Base-by-base conservation (phyloP, 2,113 vertebrate species). In the Vanacampus margaritifer region DNA sequence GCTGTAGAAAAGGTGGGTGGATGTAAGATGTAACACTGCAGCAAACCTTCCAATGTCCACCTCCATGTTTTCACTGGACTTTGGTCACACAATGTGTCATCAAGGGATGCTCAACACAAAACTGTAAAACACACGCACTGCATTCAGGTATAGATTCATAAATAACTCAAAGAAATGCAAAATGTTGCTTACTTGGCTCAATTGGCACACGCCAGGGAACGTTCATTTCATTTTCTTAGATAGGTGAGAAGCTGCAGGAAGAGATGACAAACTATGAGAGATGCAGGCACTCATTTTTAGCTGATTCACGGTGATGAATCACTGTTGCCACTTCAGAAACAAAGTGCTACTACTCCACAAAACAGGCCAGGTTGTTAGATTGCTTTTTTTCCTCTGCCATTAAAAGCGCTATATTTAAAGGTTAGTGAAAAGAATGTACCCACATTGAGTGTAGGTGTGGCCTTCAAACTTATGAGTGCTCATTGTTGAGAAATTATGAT, bases 61-160 rank as follows among this genome's bases (percentile, higher is more conserved):
- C 65, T 83, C 69, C 73, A 69, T 78, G 54, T 76, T 81, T 64
- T 74, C 72, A 69, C 72, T 70, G 64, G 60, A 65, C 45, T n/a
- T 50, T 74, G 68, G 32, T 75, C 70, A 67, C 58, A 39, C 35
- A 74, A 73, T 62, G 62, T 63, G 51, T 82, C 56, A 54, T 54
- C 16, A 14, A 69, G 57, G 77, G 61, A 71, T n/a, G 6, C 14
- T 43, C 4, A 43, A 43, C 23, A 3, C 36, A 43, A 26, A 43
- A 45, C 37, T 43, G 60, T 17, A 26, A 17, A 17, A 24, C 14
- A 23, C 6, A 17, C n/a, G 17, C 23, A 13, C 14, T 21, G 32
- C 6, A 19, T 35, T 57, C 6, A 57, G 28, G 28, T 10, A 57
- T 8, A 8, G 36, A 24, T 62, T 62, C 12, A 8, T 24, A n/a